Evolutionary conservation across 2,113 vertebrate genomes (phyloP).

Genomic region (Fulmarus glacialis): DNA sequence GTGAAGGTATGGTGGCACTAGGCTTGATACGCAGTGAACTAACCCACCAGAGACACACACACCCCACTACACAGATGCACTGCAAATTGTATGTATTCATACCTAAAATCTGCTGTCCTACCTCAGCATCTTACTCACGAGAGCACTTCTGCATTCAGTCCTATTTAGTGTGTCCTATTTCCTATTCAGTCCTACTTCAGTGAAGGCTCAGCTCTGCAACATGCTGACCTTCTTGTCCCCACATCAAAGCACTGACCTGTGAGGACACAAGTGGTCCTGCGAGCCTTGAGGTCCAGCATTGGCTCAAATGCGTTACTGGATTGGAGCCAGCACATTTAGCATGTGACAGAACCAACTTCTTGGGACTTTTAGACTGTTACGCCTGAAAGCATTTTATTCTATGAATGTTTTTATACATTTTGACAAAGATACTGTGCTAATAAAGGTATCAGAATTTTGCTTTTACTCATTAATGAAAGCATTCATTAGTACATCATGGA

Average conservation of each 20-base stretch:
- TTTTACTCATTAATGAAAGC: not conserved
- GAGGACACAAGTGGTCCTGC: not conserved
- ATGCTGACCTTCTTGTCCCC: not conserved
- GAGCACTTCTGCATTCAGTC: not conserved
- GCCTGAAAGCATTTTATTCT: not conserved
- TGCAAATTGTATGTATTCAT: not conserved
- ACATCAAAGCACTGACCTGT: not conserved
- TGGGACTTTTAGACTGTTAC: not conserved
- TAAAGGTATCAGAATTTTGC: not conserved
- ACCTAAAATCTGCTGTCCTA: not conserved
- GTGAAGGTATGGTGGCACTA: not conserved
- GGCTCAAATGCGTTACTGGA: not conserved
- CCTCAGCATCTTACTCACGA: not conserved
- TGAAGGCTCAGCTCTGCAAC: not conserved
- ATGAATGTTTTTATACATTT: rapidly evolving
- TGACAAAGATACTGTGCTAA: not conserved
- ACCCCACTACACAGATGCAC: not conserved
- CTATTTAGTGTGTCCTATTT: not conserved
- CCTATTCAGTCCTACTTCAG: not conserved
- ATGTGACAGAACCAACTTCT: not conserved
- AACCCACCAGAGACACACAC: not conserved
- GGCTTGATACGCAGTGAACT: not conserved
- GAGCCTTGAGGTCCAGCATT: not conserved
- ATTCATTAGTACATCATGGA: not conserved
- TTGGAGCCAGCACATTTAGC: not conserved